phyloP scores from a whole-genome alignment of 2,888 invertebrate genomes.

The Ectemnius continuus region DNA sequence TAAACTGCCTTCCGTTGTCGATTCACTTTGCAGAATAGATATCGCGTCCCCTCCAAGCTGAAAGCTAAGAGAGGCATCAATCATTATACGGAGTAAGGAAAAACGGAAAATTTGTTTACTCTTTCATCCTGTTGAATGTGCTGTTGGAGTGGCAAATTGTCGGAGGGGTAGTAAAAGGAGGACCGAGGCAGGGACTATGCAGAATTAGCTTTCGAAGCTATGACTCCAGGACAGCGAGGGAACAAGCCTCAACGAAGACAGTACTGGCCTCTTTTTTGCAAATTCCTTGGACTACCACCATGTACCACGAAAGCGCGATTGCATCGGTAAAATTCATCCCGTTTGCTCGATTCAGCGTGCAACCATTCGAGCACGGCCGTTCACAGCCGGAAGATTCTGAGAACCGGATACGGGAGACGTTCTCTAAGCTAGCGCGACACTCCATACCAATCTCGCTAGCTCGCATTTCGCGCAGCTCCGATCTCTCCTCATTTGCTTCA shows the following conservation, averaged over 20 bases:
- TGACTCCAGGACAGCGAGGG: background rate
- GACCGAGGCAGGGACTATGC: background rate
- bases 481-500: constrained; percentile 11
- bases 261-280: constrained; percentile 28
- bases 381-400: constrained; percentile 80
- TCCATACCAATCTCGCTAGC: constrained; percentile 69
- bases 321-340: constrained; percentile 63
- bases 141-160: background rate
- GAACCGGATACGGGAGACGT: constrained; percentile 77
- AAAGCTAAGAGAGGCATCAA: no score
- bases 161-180: background rate
- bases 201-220: background rate
- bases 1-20: constrained; percentile 40
- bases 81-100: no score
- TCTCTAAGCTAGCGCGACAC: constrained; percentile 71
- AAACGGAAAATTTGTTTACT: no score
- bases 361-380: constrained; percentile 78
- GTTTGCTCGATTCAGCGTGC: constrained; percentile 65
- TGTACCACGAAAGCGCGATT: constrained; percentile 52
- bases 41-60: constrained; percentile 18
- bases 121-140: no score
- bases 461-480: constrained; percentile 68
- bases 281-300: constrained; percentile 61
- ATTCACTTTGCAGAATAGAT: constrained; percentile 28
- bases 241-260: background rate